Conservation (phyloP, 2,888 invertebrate genomes). For the Noctua janthina region DNA sequence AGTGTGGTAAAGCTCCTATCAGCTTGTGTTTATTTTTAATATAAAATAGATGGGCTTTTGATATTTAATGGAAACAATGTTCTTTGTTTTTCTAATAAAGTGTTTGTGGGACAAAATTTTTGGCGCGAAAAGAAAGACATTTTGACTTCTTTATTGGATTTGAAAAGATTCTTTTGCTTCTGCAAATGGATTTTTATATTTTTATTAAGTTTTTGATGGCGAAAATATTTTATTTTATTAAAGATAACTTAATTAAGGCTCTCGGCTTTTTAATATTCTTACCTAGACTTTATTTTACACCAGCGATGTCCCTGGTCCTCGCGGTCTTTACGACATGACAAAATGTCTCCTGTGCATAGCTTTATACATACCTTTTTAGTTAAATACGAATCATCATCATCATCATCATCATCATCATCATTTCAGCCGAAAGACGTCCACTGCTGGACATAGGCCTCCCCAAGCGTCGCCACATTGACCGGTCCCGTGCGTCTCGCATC, state of each 20-base stretch:
- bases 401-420: too few species aligned
- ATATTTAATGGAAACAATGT: conserved; percentile 58
- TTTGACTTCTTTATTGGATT: conserved; percentile 39
- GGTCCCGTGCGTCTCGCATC: too few species aligned
- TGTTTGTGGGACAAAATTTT: conserved; percentile 50
- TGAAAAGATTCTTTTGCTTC: conserved; percentile 11
- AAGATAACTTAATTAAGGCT: conserved; percentile 6
- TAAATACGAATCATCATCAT: too few species aligned
- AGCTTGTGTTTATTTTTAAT: conserved; percentile 44
- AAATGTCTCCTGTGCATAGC: background rate
- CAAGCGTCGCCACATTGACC: too few species aligned
- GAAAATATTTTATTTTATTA: background rate
- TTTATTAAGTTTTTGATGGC: conserved; percentile 7
- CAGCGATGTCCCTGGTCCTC: background rate
- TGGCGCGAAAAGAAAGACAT: conserved; percentile 31
- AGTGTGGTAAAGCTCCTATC: accelerated
- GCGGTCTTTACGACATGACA: background rate
- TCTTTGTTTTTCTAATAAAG: conserved; percentile 46
- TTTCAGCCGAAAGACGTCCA: too few species aligned
- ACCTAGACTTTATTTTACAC: background rate
- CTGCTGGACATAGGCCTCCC: too few species aligned
- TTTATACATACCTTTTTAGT: background rate
- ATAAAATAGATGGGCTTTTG: conserved; percentile 53
- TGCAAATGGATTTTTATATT: conserved; percentile 1
- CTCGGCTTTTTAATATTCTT: background rate